Evolutionary conservation across 1,140 invertebrate genomes (phyloP), one percentile per base, ranked within the genome.

Genomic region (Drosophila auraria): DNA sequence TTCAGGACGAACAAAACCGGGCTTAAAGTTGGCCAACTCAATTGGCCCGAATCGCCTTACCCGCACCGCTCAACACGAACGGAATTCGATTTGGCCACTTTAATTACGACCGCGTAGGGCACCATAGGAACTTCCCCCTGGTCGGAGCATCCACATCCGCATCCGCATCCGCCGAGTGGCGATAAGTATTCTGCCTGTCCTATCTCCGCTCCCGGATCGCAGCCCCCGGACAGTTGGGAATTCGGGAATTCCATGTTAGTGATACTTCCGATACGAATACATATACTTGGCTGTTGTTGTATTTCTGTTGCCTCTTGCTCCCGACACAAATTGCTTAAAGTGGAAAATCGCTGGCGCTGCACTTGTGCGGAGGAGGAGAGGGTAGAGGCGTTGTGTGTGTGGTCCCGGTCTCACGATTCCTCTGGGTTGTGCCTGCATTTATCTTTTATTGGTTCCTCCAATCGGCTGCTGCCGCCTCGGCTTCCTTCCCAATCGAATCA

Each of bases 281-380:
- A 76, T 53, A 76, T 33, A 71, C 56, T 65, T 69, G 56, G 45
- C 14, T 61, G 57, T 56, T 61, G 57, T 56, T 63, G 64, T 59
- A 30, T 73, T 77, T 62, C 80, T 62, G 66, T 57, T 76, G 60
- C 51, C 69, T 40, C 51, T 83, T 83, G 65, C 69, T 63, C 40
- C 81, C 64, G 51, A 62, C 79, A 82, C 86, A 90, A 90, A 90
- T 90, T 86, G 86, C 86, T 90, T 82, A 90, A 90, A 90, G 83
- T 90, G 86, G 86, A 90, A 89, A 90, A 90, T 90, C 84, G 86
- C 86, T 90, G 61, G 87, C 86, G 63, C 73, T 89, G 84, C 84
- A 80, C 69, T 89, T 83, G 84, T 83, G 51, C 33, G 59, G 54
- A 61, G 40, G 30, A 23, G 45, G 51, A 38, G 62, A 9, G 30